Conservation (phyloP, 2,797 vertebrate genomes). For the Phaenicophaeus curvirostris region DNA sequence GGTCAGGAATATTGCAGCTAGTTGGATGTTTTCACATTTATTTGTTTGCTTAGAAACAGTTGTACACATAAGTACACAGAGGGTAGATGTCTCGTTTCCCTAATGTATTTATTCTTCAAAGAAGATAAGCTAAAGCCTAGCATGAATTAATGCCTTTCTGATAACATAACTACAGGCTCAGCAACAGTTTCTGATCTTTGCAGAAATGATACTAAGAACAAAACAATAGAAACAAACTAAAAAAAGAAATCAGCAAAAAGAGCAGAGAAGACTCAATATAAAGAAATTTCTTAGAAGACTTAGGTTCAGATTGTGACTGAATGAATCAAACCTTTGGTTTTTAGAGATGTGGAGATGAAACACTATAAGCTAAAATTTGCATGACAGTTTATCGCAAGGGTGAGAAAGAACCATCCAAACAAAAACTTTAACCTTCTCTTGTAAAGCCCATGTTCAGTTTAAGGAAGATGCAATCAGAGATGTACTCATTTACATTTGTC, state of each 20-base stretch:
- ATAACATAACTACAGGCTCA: background rate
- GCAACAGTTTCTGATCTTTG: background rate
- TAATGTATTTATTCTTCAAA: background rate
- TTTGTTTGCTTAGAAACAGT: background rate
- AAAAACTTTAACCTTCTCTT: background rate
- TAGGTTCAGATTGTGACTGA: background rate
- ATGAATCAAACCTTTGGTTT: background rate
- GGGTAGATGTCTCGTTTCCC: background rate
- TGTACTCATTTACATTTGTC: slow-evolving; percentile 19
- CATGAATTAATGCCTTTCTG: background rate
- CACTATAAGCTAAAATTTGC: slow-evolving; percentile 3
- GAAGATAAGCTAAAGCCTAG: background rate
- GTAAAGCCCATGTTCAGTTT: background rate
- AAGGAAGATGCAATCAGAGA: background rate
- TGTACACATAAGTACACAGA: background rate
- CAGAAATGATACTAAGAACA: background rate
- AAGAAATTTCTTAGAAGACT: slow-evolving; percentile 39
- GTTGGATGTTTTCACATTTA: background rate
- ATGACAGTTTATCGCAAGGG: background rate
- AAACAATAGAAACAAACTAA: background rate
- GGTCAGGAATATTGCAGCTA: background rate
- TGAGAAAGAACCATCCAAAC: background rate
- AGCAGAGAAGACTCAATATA: background rate
- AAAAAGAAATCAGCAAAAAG: background rate
- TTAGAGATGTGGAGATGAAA: background rate